Evolutionary conservation across 2,113 vertebrate genomes (phyloP).

Genomic region (Mystacornis crossleyi): DNA sequence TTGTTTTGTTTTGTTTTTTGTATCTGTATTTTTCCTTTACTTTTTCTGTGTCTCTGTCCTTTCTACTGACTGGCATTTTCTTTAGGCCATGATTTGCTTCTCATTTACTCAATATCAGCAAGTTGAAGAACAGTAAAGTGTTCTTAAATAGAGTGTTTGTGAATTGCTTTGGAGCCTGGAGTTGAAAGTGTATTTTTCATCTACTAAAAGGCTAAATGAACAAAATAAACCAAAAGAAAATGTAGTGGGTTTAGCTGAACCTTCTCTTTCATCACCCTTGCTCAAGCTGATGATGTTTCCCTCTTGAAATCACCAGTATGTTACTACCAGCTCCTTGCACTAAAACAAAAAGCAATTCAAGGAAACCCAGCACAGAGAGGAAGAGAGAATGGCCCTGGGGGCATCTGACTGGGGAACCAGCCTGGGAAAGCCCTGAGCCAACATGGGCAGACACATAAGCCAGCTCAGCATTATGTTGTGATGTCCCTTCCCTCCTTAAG

Average conservation of each 20-base stretch:
- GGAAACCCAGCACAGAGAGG: neutral
- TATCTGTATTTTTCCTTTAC: neutral
- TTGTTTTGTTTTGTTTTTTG: neutral
- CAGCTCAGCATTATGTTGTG: neutral
- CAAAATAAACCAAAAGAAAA: neutral
- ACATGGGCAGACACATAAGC: rapidly evolving
- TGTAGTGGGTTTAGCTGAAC: neutral
- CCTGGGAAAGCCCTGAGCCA: neutral
- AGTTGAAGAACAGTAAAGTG: neutral
- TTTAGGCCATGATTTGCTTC: neutral
- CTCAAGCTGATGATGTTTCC: neutral
- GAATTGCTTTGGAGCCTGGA: neutral
- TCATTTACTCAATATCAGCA: neutral
- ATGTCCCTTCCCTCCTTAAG: neutral
- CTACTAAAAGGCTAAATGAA: neutral
- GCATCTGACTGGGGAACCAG: neutral
- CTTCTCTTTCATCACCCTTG: neutral
- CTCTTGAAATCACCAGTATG: neutral
- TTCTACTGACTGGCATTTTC: neutral
- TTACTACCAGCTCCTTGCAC: neutral
- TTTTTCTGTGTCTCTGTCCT: neutral
- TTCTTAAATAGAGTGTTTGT: neutral
- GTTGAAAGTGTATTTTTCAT: neutral
- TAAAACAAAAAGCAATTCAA: neutral
- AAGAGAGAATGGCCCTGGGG: neutral